A percentile compares a stretch with the other conserved stretches of the same genome.
phyloP scores from a whole-genome alignment of 1,140 invertebrate genomes.

The Calosoma granatense region DNA sequence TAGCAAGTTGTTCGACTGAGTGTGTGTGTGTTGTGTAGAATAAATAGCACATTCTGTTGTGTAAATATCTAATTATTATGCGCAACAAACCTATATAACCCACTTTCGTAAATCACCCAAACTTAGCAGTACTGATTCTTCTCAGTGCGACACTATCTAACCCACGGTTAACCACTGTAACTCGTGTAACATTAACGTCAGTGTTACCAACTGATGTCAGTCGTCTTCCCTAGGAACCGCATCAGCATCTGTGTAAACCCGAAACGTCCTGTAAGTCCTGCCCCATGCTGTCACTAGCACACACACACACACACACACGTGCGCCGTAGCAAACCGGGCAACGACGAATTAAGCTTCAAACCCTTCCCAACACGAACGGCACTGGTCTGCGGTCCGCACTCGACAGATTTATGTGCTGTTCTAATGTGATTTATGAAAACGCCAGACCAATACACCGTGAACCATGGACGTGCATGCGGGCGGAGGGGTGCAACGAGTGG shows the following conservation, averaged over 20 bases:
- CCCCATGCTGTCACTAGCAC: neutral
- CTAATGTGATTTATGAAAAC: slow-evolving; percentile 27
- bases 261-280: neutral
- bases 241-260: neutral
- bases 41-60: no score
- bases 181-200: no score
- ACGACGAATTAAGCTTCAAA: neutral
- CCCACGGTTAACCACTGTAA: no score
- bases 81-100: no score
- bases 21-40: no score
- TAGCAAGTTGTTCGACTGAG: no score
- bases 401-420: slow-evolving; percentile 30
- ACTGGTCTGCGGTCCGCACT: slow-evolving; percentile 15
- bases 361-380: neutral
- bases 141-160: no score
- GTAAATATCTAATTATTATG: no score
- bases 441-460: slow-evolving; percentile 20
- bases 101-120: no score
- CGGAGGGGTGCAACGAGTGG: slow-evolving; percentile 15
- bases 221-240: neutral
- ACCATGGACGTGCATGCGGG: neutral
- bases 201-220: no score
- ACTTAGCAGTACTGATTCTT: no score
- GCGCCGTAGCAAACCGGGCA: neutral
- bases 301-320: neutral